Evolutionary conservation across 2,888 invertebrate genomes (phyloP).

Genomic region (Rhogogaster chlorosoma): DNA sequence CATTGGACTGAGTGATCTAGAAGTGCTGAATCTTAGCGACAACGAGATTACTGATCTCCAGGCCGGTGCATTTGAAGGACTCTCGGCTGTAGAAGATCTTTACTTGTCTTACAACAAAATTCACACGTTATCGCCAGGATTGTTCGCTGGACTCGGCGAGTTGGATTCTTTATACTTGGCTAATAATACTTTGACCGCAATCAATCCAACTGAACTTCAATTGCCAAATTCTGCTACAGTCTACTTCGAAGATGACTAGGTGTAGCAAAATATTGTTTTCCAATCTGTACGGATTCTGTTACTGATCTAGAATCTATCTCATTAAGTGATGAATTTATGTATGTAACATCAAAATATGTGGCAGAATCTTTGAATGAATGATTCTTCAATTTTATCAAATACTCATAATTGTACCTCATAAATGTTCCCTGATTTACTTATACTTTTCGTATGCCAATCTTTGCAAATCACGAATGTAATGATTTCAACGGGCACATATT

Average conservation of each 20-base stretch:
- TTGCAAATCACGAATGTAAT: no score
- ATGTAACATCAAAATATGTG: not conserved
- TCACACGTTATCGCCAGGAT: not conserved
- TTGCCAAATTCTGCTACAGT: conserved; percentile 71
- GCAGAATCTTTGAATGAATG: no score
- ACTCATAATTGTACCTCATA: no score
- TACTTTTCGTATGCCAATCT: no score
- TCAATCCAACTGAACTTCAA: conserved; percentile 67
- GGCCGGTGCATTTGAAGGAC: not conserved
- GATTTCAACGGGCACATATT: no score
- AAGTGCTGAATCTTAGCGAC: conserved; percentile 45
- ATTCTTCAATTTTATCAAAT: no score
- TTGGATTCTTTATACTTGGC: not conserved
- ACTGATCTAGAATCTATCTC: not conserved
- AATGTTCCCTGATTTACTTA: no score
- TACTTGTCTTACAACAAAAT: not conserved
- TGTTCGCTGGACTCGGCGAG: not conserved
- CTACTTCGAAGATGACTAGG: conserved; percentile 65
- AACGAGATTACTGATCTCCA: conserved; percentile 53
- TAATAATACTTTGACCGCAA: not conserved
- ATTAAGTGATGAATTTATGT: not conserved
- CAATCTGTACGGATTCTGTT: not conserved
- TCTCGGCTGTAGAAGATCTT: not conserved
- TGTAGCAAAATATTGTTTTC: not conserved
- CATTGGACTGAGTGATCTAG: conserved; percentile 51